These are phyloP conservation scores for Panzeria rudis DNA, from an alignment of 2,888 invertebrate genomes.

Conservation along the genomic window DNA sequence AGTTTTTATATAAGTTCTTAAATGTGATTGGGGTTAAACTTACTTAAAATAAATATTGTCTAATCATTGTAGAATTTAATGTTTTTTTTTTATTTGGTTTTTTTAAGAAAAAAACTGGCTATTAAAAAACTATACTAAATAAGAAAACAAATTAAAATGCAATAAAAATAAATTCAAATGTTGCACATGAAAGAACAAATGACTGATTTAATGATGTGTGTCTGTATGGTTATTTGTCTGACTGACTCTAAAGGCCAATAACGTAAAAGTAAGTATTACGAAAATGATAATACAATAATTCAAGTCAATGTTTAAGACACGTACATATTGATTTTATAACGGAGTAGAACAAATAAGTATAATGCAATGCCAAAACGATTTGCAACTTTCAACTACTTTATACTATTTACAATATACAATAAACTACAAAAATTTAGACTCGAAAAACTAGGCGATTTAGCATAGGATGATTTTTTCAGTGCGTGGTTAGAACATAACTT, in stretches of 20 bases:
- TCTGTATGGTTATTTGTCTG: conserved; percentile 16
- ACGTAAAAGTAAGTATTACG: conserved; percentile 12
- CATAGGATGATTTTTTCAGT: not conserved
- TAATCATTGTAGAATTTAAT: conserved; percentile 36
- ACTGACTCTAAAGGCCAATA: conserved; percentile 39
- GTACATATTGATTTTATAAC: conserved; percentile 45
- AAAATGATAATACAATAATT: conserved; percentile 51
- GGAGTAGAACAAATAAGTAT: conserved; percentile 37
- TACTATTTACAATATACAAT: conserved; percentile 20
- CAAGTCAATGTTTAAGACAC: conserved; percentile 30
- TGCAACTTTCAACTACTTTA: conserved; percentile 17
- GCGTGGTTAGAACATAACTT: not conserved
- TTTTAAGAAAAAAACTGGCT: not conserved
- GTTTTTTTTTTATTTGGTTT: not conserved
- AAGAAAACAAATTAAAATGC: conserved; percentile 57
- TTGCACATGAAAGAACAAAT: conserved; percentile 47
- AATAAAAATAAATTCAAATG: conserved; percentile 59
- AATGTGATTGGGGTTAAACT: conserved; percentile 15
- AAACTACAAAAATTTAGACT: not conserved
- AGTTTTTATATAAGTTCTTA: not conserved
- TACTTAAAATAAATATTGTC: conserved; percentile 10
- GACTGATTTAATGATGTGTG: conserved; percentile 53
- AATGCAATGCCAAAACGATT: conserved; percentile 26
- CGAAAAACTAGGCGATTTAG: not conserved
- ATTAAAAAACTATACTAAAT: conserved; percentile 1